Evolutionary conservation across 1,140 invertebrate species (phyloP), one percentile per base, ranked within the genome.

Genomic region (Helicoverpa armigera): DNA sequence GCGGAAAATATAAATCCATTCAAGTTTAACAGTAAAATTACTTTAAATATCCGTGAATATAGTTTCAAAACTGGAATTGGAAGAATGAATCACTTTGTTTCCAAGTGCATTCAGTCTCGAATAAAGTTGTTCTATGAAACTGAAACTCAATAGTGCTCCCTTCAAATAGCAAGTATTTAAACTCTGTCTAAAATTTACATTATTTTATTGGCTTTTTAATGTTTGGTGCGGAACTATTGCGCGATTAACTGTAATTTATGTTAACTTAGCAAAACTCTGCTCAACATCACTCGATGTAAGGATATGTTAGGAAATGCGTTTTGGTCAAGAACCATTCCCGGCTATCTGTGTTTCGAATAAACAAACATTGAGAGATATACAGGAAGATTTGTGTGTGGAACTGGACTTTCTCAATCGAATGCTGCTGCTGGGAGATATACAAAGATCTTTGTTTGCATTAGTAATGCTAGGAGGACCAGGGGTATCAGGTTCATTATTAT

Each of bases 241-340:
- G 12, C 67, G 67, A 70, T 65, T 35, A 67, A 12, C 16, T 67
- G 29, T 48, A 35, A 75, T 80, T 54, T 76, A 76, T 73, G 35
- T 80, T 60, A 60, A 79, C 43, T 50, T 31, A 35, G 14, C 53
- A 43, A 48, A 70, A 31, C 56, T 76, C 74, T 83, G 82, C 78
- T 83, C 29, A 80, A 83, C 69, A 50, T 83, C 79, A 80, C 43
- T 80, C 74, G 65, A 63, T 65, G 29, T 75, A 48, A 73, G 70
- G 51, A 12, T 18, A 78, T 56, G 48, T 77, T 54, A 43, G 43
- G 63, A 16, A 70, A 35, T 56, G 31, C 35, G 14, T 72, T 54
- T 72, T 79, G 77, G 67, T 79, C 67, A 79, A 79, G 54, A 23
- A 16, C 53, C 67, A 54, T 58, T 79, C 35, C 54, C 11, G 65